phyloP scores from a whole-genome alignment of 1,140 invertebrate genomes.

The Drosophila lacteicornis region DNA sequence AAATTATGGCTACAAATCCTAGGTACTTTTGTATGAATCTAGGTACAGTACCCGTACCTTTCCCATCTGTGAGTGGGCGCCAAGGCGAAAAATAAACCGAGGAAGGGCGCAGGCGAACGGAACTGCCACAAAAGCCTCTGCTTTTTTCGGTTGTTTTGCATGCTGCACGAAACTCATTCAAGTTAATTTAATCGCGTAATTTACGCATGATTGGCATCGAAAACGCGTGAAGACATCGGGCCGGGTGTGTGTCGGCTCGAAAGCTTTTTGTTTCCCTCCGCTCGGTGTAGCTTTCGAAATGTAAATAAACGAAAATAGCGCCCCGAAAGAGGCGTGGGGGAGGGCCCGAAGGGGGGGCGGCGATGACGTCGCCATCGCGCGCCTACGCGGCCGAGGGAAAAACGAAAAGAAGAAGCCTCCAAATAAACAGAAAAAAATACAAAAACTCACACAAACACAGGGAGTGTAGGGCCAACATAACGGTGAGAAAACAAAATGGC shows the following conservation, averaged over 20 bases:
- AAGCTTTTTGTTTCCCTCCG: conserved; percentile 38
- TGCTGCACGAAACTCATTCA: conserved; percentile 71
- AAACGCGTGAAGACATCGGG: conserved; percentile 62
- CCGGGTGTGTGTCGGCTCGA: conserved; percentile 21
- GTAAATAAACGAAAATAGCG: conserved; percentile 78
- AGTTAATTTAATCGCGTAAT: conserved; percentile 82
- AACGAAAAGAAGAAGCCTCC: conserved; percentile 47
- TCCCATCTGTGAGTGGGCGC: background rate
- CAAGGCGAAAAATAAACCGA: background rate
- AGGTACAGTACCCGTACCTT: background rate
- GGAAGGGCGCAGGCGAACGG: background rate
- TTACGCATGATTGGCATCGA: conserved; percentile 81
- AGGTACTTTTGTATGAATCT: too few relatives aligned
- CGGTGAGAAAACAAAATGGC: conserved; percentile 75
- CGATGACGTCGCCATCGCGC: conserved; percentile 71
- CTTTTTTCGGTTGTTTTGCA: conserved; percentile 53
- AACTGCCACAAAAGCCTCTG: conserved; percentile 9
- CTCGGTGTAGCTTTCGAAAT: conserved; percentile 69
- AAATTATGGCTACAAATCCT: too few relatives aligned
- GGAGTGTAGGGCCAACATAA: conserved; percentile 69
- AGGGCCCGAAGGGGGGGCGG: background rate
- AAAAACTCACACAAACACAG: conserved; percentile 31
- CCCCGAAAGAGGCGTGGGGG: conserved; percentile 1
- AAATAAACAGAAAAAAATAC: conserved; percentile 47
- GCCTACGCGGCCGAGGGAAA: conserved; percentile 52